Conservation (phyloP, 2,888 invertebrate genomes). For the Clostera curtula region DNA sequence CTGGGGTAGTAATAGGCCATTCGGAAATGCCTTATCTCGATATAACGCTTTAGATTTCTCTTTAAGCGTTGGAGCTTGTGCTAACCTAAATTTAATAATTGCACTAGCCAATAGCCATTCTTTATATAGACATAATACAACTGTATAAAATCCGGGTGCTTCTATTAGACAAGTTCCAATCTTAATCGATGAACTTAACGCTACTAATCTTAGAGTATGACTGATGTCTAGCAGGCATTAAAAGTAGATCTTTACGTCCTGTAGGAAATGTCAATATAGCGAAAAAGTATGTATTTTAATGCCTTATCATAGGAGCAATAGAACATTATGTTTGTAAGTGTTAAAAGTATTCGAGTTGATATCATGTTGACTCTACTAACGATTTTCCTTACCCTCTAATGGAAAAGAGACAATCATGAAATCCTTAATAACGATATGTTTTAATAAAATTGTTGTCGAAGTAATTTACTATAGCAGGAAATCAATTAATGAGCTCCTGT, state of each 20-base stretch:
- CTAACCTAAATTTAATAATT: no score
- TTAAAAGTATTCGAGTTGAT: conserved; percentile 43
- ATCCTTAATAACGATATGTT: no score
- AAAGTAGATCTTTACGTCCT: conserved; percentile 39
- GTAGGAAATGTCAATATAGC: conserved; percentile 27
- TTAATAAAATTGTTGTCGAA: no score
- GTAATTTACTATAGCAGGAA: no score
- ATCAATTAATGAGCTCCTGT: no score
- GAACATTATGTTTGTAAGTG: conserved; percentile 50
- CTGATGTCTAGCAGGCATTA: conserved; percentile 35
- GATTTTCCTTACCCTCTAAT: no score
- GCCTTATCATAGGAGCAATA: conserved; percentile 49
- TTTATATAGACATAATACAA: conserved; percentile 15
- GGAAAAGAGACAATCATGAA: no score
- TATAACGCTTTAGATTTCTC: no score
- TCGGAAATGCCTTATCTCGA: no score
- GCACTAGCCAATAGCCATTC: conserved; percentile 15
- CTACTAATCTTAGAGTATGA: conserved; percentile 32
- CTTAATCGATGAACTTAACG: conserved; percentile 31
- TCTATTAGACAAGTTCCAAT: conserved; percentile 31
- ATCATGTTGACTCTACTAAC: conserved; percentile 18
- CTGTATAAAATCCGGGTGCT: conserved; percentile 37
- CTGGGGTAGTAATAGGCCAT: no score
- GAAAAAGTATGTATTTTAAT: conserved; percentile 36
- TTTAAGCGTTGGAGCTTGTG: no score